Base-by-base conservation (phyloP, 1,140 invertebrate species). In the Anoplophora glabripennis region DNA sequence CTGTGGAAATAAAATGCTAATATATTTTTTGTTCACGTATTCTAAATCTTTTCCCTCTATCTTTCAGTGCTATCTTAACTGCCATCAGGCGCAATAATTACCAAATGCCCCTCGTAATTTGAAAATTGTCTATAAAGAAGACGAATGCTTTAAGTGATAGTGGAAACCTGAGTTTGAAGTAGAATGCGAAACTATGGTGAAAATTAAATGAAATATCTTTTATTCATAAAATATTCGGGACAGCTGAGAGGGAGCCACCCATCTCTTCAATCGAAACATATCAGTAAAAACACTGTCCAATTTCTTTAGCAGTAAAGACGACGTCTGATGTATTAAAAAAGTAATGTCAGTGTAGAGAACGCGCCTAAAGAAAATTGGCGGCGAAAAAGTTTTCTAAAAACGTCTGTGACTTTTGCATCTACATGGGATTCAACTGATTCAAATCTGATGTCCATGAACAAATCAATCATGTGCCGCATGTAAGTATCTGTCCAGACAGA, bases 261-360 rank as follows among this genome's bases (percentile, higher is more conserved):
- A 55, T 53, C 59, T 60, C 49, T 58, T 57, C 61, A 63, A 66
- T 66, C 64, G 64, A 55, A 61, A 66, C 62, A 66, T 68, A 69
- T 67, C 61, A 61, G 62, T 62, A 58, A 65, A 55, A 65, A 65
- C 55, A 57, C 54, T 69, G 63, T 69, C 63, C 67, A 69, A 69
- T 67, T 69, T 69, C 67, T 69, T 66, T 66, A 56, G 63, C 57
- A 60, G 57, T 63, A 64, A 60, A 58, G 55, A 66, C 60, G 62
- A 66, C 65, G 65, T 58, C 60, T 67, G 67, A 71, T 64, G 65
- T 69, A 71, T 69, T 69, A 71, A 71, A 71, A 71, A 71, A 69
- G 65, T 67, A 67, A 71, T 66, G 67, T 69, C 65, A 64, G 64
- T 60, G 48, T 44, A 46, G 54, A 68, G 61, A 67, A 61, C 65